These are phyloP conservation scores for Esox niger DNA, from an alignment of 2,113 vertebrate species.

Conservation along the genomic window DNA sequence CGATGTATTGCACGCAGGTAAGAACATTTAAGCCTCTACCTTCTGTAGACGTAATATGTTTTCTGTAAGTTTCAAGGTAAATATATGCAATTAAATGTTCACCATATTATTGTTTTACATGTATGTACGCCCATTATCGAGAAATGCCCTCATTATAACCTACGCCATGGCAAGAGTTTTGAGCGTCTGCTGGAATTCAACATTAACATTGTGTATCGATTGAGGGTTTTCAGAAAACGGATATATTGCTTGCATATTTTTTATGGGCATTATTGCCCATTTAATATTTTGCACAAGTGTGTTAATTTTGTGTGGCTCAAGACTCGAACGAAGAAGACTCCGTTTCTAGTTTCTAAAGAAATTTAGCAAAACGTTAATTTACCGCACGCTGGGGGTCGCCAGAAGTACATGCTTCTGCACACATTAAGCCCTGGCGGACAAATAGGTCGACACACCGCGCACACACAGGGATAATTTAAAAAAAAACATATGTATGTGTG, in stretches of 20 bases:
- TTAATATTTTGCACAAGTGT: neutral
- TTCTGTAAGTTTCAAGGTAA: constrained; percentile 1
- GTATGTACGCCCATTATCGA: constrained; percentile 10
- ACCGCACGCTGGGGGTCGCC: constrained; percentile 70
- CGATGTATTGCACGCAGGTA: constrained; percentile 76
- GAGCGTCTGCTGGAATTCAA: constrained; percentile 31
- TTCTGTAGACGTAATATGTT: neutral
- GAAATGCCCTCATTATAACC: constrained; percentile 33
- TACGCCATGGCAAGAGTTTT: constrained; percentile 62
- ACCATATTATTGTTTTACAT: constrained; percentile 18
- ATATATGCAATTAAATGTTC: neutral
- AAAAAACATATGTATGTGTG: too few relatives aligned
- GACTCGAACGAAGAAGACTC: too few relatives aligned
- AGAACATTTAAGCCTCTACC: constrained; percentile 34
- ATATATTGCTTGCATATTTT: neutral
- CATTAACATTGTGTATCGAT: neutral
- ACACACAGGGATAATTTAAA: too few relatives aligned
- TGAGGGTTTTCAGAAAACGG: neutral
- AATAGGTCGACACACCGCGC: constrained; percentile 1
- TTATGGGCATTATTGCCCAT: neutral
- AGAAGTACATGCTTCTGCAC: constrained; percentile 46
- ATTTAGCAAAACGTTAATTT: constrained; percentile 17
- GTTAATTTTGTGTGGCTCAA: neutral
- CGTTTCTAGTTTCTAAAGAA: constrained; percentile 30
- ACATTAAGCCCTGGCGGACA: neutral